These are phyloP conservation scores for Spodoptera littoralis DNA, from an alignment of 2,888 invertebrate genomes.

Conservation along the genomic window DNA sequence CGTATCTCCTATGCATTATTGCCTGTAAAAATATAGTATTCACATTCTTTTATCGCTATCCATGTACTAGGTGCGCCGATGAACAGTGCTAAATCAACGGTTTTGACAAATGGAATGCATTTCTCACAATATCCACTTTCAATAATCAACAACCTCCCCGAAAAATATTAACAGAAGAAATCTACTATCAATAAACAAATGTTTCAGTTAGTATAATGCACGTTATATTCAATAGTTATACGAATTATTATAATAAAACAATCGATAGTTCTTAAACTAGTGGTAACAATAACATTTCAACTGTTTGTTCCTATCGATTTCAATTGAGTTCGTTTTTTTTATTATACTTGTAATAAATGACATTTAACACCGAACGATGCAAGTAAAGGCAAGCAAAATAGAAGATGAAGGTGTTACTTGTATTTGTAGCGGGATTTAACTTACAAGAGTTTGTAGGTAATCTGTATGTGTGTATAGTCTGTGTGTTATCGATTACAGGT, in stretches of 20 bases:
- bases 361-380: slow-evolving; percentile 41
- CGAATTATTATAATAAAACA: slow-evolving; percentile 75
- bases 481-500: slow-evolving; percentile 31
- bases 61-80: slow-evolving; percentile 79
- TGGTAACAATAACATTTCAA: slow-evolving; percentile 87
- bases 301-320: slow-evolving; percentile 70
- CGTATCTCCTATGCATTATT: slow-evolving; percentile 69
- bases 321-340: slow-evolving; percentile 62
- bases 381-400: slow-evolving; percentile 38
- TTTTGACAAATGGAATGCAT: slow-evolving; percentile 86
- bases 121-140: slow-evolving; percentile 80
- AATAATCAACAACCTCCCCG: slow-evolving; percentile 77
- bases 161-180: slow-evolving; percentile 75
- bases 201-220: slow-evolving; percentile 68
- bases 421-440: slow-evolving; percentile 40
- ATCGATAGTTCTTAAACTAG: slow-evolving; percentile 84
- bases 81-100: slow-evolving; percentile 83
- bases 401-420: slow-evolving; percentile 25
- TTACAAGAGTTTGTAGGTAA: slow-evolving; percentile 14
- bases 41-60: slow-evolving; percentile 72
- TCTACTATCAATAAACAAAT: slow-evolving; percentile 59
- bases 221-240: slow-evolving; percentile 61
- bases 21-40: slow-evolving; percentile 80
- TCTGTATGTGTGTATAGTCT: slow-evolving; percentile 21
- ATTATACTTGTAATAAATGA: slow-evolving; percentile 45